Evolutionary conservation across 1,140 invertebrate genomes (phyloP).

Genomic region (Macrobrachium nipponense): DNA sequence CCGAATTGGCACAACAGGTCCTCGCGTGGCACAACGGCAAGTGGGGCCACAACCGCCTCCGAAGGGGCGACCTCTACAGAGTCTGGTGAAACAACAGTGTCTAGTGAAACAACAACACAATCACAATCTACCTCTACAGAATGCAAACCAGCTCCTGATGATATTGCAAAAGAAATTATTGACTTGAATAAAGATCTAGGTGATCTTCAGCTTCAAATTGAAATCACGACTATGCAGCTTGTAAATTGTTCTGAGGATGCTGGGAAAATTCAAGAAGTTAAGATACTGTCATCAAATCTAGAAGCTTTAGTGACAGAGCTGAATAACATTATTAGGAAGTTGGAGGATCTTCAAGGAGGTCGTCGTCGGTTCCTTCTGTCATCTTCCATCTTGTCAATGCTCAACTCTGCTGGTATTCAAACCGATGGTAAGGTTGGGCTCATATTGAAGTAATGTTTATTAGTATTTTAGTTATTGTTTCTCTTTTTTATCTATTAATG

Average conservation of each 20-base stretch:
- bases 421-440: neutral
- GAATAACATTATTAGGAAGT: neutral
- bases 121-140: neutral
- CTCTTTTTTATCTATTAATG: neutral
- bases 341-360: neutral
- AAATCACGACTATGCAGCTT: neutral
- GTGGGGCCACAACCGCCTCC: too few species aligned
- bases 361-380: constrained; percentile 19
- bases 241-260: constrained; percentile 4
- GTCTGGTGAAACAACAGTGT: too few species aligned
- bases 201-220: neutral
- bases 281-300: constrained; percentile 11
- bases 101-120: neutral
- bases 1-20: too few species aligned
- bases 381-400: constrained; percentile 12
- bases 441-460: neutral
- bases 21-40: too few species aligned
- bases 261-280: constrained; percentile 4
- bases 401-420: constrained; percentile 3
- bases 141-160: constrained; percentile 1
- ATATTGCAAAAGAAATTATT: neutral
- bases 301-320: constrained; percentile 1
- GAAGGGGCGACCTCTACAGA: too few species aligned
- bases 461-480: neutral
- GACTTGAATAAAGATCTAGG: constrained; percentile 1